A percentile compares a stretch with the other conserved stretches of the same genome.
Conservation (phyloP, 1,140 invertebrate species). For the Calliopsis andreniformis region DNA sequence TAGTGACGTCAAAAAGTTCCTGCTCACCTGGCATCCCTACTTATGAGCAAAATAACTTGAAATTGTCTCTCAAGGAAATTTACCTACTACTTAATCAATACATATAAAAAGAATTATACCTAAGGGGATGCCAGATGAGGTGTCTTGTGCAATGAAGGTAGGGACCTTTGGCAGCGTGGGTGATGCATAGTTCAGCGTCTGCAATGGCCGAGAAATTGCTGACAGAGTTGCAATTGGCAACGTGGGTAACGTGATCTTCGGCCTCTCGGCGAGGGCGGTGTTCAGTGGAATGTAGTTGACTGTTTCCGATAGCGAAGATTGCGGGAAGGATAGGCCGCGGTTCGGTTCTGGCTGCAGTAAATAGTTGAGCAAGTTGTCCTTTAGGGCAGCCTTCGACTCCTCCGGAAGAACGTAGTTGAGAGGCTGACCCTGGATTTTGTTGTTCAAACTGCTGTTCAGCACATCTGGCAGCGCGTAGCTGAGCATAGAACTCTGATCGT, state of each 20-base stretch:
- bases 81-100: conserved; percentile 14
- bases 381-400: conserved; percentile 35
- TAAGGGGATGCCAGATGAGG: conserved; percentile 18
- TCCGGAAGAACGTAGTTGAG: conserved; percentile 38
- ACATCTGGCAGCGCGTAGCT: background rate
- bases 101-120: conserved; percentile 14
- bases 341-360: conserved; percentile 24
- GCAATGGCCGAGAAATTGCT: conserved; percentile 56
- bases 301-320: conserved; percentile 53
- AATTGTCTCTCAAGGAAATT: conserved; percentile 10
- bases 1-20: too few species aligned
- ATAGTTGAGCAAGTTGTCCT: conserved; percentile 41
- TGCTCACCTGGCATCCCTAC: too few species aligned
- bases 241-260: conserved; percentile 49
- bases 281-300: conserved; percentile 58
- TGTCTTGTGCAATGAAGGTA: conserved; percentile 16
- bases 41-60: too few species aligned
- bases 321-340: conserved; percentile 30
- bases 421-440: conserved; percentile 5
- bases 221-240: conserved; percentile 46
- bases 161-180: conserved; percentile 33
- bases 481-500: background rate
- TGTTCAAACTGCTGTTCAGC: conserved; percentile 9
- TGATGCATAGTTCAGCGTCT: conserved; percentile 46
- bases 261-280: conserved; percentile 13